phyloP scores from a whole-genome alignment of 2,888 invertebrate species.

The Rhogogaster chlorosoma region DNA sequence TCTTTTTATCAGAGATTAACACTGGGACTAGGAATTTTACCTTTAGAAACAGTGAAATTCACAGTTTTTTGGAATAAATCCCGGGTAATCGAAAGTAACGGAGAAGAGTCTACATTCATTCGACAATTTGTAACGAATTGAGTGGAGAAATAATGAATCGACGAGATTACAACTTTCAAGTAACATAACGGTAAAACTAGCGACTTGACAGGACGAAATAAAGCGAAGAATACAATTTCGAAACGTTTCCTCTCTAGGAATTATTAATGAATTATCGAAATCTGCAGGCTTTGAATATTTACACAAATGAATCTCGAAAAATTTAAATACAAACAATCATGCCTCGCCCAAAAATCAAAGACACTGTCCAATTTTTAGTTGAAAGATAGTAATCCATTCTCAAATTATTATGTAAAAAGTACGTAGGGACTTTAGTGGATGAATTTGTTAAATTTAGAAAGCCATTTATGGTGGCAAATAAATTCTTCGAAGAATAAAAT shows the following conservation, averaged over 20 bases:
- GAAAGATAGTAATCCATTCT: background rate
- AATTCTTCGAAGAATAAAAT: background rate
- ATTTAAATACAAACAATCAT: background rate
- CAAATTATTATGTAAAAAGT: background rate
- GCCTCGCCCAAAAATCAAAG: background rate
- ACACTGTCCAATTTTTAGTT: background rate
- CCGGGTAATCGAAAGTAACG: background rate
- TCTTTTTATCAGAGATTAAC: background rate
- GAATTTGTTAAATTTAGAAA: background rate
- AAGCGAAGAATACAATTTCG: background rate
- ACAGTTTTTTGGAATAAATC: background rate
- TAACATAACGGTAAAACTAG: background rate
- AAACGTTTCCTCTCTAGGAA: background rate
- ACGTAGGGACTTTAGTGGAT: background rate
- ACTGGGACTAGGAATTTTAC: background rate
- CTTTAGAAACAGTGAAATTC: background rate
- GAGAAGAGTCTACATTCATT: background rate
- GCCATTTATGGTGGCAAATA: background rate
- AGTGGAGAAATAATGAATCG: background rate
- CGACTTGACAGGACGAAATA: background rate
- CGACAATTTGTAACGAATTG: background rate
- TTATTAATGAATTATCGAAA: background rate
- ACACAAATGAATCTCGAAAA: background rate
- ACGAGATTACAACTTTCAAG: background rate
- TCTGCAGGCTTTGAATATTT: background rate